A percentile compares a stretch with the other conserved stretches of the same genome.
phyloP scores from a whole-genome alignment of 2,797 vertebrate genomes.

The Tokudaia muenninki region DNA sequence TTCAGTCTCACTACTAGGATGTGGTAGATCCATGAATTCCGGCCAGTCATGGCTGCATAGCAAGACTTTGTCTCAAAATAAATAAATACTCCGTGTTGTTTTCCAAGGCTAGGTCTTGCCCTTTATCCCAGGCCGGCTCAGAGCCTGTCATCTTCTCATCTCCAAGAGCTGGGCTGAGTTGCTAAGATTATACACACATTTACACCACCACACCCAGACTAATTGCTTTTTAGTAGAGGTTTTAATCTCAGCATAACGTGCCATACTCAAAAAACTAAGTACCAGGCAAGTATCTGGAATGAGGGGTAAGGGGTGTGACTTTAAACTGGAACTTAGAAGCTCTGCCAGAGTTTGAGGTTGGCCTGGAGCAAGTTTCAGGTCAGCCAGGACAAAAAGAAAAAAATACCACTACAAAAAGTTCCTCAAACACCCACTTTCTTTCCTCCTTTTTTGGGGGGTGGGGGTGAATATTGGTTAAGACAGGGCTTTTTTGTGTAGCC shows the following conservation, averaged over 20 bases:
- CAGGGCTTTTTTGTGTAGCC: background rate
- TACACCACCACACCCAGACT: background rate
- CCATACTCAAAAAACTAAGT: constrained; percentile 64
- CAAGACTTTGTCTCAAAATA: background rate
- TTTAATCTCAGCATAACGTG: constrained; percentile 35
- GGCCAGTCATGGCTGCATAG: background rate
- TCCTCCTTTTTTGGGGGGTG: background rate
- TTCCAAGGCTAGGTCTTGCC: background rate
- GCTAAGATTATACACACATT: background rate
- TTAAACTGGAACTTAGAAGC: background rate
- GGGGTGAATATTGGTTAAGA: background rate
- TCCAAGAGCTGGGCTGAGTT: background rate
- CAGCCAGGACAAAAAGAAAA: background rate
- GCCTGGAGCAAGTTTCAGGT: background rate
- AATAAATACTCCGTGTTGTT: background rate
- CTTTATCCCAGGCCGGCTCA: background rate
- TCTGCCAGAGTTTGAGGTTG: background rate
- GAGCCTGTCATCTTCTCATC: background rate
- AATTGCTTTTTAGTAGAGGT: constrained; percentile 46
- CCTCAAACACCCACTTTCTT: constrained; percentile 9
- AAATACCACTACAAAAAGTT: constrained; percentile 2
- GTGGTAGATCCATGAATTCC: background rate
- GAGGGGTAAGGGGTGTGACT: background rate
- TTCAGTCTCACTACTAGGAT: too few relatives aligned
- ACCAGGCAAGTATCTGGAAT: background rate